Base-by-base conservation (phyloP, 2,113 vertebrate species). In the Alectura lathami region DNA sequence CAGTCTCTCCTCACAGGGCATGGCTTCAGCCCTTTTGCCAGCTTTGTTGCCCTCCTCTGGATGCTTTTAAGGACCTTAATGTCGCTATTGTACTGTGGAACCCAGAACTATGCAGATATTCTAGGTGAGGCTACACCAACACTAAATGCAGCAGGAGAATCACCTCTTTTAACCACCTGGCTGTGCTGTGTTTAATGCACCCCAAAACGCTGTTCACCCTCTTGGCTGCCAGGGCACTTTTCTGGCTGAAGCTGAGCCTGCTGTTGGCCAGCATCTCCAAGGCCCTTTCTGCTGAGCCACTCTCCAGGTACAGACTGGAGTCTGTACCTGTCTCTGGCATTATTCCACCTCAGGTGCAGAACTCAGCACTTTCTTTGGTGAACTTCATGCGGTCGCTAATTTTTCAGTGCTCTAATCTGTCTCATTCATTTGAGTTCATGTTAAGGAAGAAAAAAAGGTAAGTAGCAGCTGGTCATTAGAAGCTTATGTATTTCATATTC, bases 381-480 rank as follows among this genome's bases (percentile, higher is more conserved):
- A 40, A 40, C 17, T 63, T 63, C 36, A 63, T 63, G 26, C 27
- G 27, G 26, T 63, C 38, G 36, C 17, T 63, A 29, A 27, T 40
- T 40, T 15, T 12, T 17, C 60, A 63, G 14, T 40, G 26, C 17
- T 63, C 60, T 38, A 63, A 17, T 40, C 36, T 13, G 27, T 63
- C 60, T 48, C 11, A 40, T 83, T 86, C 24, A 45, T 40, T 66
- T 70, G 53, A 91, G 29, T 86, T 91, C 47, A 74, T 45, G 43
- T 29, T 91, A 88, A 93, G 68, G 66, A 85, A 83, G 63, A 83
- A 88, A 93, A 78, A 88, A 88, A 91, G 45, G 69, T 88, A 85
- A 74, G 48, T n/a, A 88, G 59, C 85, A 91, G 63, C 50, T 88
- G 64, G 59, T 88, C 60, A 27, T 93, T 93, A 86, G 73, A 83